Evolutionary conservation across 2,888 invertebrate species (phyloP).

Genomic region (Cantharis flavilabris): DNA sequence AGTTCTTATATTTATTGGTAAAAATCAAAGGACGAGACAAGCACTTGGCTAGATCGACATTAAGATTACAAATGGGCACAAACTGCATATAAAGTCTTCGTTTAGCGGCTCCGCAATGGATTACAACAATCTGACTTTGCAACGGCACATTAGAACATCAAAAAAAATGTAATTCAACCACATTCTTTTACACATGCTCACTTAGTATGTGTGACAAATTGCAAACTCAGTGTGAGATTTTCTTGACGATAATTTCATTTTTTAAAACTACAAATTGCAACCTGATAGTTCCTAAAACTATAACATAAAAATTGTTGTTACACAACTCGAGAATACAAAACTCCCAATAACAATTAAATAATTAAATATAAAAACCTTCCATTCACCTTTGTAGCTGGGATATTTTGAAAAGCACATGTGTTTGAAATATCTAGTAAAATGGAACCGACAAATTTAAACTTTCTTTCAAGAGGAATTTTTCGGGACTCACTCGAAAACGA

Average conservation of each 20-base stretch:
- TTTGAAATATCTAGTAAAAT: too few species aligned
- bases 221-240: constrained; percentile 45
- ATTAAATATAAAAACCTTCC: background rate
- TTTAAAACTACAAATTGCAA: constrained; percentile 22
- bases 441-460: too few species aligned
- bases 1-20: constrained; percentile 37
- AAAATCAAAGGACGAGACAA: constrained; percentile 40
- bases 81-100: constrained; percentile 42
- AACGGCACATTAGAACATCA: constrained; percentile 39
- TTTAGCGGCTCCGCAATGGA: constrained; percentile 40
- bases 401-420: background rate
- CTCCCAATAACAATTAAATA: background rate
- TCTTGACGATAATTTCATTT: constrained; percentile 32
- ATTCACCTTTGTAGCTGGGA: background rate
- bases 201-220: constrained; percentile 50
- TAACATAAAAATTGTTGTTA: constrained; percentile 10
- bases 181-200: constrained; percentile 47
- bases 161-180: constrained; percentile 44
- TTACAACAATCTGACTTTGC: constrained; percentile 35
- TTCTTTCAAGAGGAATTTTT: too few species aligned
- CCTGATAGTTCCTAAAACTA: constrained; percentile 27
- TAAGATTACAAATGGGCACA: constrained; percentile 44
- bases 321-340: constrained; percentile 6
- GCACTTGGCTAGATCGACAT: constrained; percentile 38
- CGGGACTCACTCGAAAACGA: too few species aligned